Conservation (phyloP, 2,888 invertebrate genomes). For the Orthosia gracilis region DNA sequence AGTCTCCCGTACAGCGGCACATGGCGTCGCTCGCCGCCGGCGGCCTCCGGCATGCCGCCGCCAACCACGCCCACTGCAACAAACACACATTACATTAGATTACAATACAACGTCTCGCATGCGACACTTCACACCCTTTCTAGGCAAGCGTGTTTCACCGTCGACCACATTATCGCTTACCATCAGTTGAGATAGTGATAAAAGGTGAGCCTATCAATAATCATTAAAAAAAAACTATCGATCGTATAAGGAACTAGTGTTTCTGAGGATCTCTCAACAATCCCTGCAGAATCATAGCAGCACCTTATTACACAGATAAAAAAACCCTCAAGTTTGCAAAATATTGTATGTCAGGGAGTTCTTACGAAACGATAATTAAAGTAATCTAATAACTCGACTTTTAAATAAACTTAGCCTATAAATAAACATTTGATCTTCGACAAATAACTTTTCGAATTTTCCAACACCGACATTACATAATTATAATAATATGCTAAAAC, state of each 20-base stretch:
- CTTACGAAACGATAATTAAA: constrained; percentile 26
- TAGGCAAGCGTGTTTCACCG: too few relatives aligned
- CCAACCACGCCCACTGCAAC: constrained; percentile 89
- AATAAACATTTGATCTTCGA: constrained; percentile 18
- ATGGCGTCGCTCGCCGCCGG: constrained; percentile 92
- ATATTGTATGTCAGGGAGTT: constrained; percentile 13
- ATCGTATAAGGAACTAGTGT: background rate
- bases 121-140: background rate
- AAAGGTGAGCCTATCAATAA: too few relatives aligned
- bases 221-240: background rate
- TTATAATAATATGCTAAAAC: too few relatives aligned
- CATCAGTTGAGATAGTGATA: too few relatives aligned
- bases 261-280: background rate
- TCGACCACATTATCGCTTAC: too few relatives aligned
- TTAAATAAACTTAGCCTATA: constrained; percentile 31
- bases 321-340: constrained; percentile 1
- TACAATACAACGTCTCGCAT: background rate
- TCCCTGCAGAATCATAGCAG: constrained; percentile 11
- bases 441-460: constrained; percentile 9
- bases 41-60: constrained; percentile 87
- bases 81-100: constrained; percentile 58
- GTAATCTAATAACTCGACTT: constrained; percentile 36
- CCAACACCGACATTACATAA: constrained; percentile 2
- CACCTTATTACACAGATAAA: background rate
- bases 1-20: constrained; percentile 97